Conservation (phyloP, 2,113 vertebrate species). For the Panthera leo region DNA sequence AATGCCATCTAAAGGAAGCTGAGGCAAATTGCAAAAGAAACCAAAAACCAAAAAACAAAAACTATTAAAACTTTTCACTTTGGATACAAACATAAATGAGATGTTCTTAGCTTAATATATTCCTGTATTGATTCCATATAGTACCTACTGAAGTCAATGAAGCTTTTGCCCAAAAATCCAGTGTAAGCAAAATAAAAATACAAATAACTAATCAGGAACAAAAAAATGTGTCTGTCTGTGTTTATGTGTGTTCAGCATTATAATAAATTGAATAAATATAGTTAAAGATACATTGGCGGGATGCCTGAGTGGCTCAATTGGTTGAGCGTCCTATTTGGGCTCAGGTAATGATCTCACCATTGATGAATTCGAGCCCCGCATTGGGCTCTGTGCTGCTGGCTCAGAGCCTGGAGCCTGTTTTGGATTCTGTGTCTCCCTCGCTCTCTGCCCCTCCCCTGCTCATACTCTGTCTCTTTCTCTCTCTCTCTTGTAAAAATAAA, state of each 20-base stretch:
- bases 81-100: not conserved
- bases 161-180: not conserved
- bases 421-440: too few relatives aligned
- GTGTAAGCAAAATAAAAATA: conserved; percentile 54
- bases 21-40: conserved; percentile 62
- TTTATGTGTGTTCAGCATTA: not conserved
- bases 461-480: too few relatives aligned
- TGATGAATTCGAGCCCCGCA: too few relatives aligned
- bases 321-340: too few relatives aligned
- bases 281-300: not conserved
- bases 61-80: not conserved
- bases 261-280: not conserved
- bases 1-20: conserved; percentile 80
- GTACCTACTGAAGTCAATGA: not conserved
- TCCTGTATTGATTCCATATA: not conserved
- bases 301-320: too few relatives aligned
- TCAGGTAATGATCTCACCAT: too few relatives aligned
- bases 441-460: too few relatives aligned
- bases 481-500: too few relatives aligned
- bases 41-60: not conserved
- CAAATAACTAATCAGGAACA: not conserved
- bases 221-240: not conserved
- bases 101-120: conserved; percentile 16
- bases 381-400: too few relatives aligned
- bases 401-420: too few relatives aligned